Conservation (phyloP, 1,140 invertebrate species). For the Leptopilina clavipes region DNA sequence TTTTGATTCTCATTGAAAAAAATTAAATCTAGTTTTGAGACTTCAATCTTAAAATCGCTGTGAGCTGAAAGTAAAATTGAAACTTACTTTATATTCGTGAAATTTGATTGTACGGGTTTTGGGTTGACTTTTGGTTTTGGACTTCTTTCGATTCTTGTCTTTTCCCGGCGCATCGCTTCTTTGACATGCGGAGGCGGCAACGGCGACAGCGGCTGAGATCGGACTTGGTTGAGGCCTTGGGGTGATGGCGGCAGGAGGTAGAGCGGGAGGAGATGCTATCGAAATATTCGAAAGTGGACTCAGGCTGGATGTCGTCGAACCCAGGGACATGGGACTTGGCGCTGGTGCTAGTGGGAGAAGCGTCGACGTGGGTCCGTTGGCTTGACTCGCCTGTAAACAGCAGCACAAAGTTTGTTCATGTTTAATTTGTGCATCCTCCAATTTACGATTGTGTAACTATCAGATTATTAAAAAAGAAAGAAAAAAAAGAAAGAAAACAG, state of each 20-base stretch:
- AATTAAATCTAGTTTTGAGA: neutral
- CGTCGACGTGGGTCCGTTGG: slow-evolving; percentile 61
- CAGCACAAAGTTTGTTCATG: slow-evolving; percentile 14
- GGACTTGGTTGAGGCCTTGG: slow-evolving; percentile 78
- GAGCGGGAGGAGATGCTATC: slow-evolving; percentile 77
- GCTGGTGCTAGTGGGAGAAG: slow-evolving; percentile 75
- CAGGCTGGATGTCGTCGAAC: slow-evolving; percentile 80
- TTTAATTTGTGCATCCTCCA: slow-evolving; percentile 17
- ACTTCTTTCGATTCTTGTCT: slow-evolving; percentile 91
- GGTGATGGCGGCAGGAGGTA: slow-evolving; percentile 73
- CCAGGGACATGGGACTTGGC: slow-evolving; percentile 79
- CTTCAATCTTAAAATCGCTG: neutral
- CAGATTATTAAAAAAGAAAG: neutral
- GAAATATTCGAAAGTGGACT: slow-evolving; percentile 82
- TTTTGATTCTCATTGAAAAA: neutral
- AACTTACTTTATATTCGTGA: slow-evolving; percentile 92
- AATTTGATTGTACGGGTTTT: slow-evolving; percentile 97
- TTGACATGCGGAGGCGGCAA: slow-evolving; percentile 63
- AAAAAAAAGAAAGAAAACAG: too few species aligned
- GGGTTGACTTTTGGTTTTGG: slow-evolving; percentile 90
- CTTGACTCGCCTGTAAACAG: slow-evolving; percentile 66
- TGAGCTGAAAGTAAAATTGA: too few species aligned
- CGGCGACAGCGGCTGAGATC: slow-evolving; percentile 56
- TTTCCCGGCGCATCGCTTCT: slow-evolving; percentile 83
- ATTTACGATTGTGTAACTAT: slow-evolving; percentile 27